Evolutionary conservation across 2,113 vertebrate genomes (phyloP), one percentile per base, ranked within the genome.

Genomic region (Neolamprologus falcicula): DNA sequence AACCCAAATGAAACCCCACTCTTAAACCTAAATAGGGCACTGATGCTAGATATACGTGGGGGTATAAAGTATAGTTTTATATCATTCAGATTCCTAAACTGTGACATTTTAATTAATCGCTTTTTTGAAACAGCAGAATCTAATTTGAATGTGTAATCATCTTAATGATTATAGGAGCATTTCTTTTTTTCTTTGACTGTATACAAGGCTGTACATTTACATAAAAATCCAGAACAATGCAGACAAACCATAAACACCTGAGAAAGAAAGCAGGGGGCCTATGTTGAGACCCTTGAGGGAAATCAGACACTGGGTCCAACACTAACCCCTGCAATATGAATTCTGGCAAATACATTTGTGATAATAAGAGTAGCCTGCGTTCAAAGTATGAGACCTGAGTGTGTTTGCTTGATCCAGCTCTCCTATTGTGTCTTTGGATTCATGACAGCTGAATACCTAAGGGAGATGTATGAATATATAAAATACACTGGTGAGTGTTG

Each of bases 401-500:
- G 52, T 86, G 90, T 91, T 90, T 81, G 42, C 89, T 80, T 89
- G 80, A 91, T 90, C 80, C 4, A 6, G 57, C 42, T 76, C 76
- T 84, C 63, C 89, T 87, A 90, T 90, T 92, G 84, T 91, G 63
- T 53, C 35, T 91, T 90, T 91, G 86, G 89, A 89, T 81, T 83
- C 84, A 82, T 93, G 92, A 85, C 92, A 90, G 81, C 82, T 83
- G 83, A 88, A 92, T 85, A 90, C 90, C 89, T 91, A n/a, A 78
- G 80, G 86, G 90, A 86, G 33, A 54, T 73, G 86, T 91, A 88
- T 92, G 83, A 92, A 94, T 90, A 91, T 88, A 89, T 90, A 90
- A 89, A 90, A 85, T 83, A 88, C 80, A 86, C 57, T 24, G 50
- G 83, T 78, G 80, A 82, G 78, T 57, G 33, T 90, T 54, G 9